phyloP scores from a whole-genome alignment of 2,888 invertebrate genomes.

The Cylindroiulus punctatus region DNA sequence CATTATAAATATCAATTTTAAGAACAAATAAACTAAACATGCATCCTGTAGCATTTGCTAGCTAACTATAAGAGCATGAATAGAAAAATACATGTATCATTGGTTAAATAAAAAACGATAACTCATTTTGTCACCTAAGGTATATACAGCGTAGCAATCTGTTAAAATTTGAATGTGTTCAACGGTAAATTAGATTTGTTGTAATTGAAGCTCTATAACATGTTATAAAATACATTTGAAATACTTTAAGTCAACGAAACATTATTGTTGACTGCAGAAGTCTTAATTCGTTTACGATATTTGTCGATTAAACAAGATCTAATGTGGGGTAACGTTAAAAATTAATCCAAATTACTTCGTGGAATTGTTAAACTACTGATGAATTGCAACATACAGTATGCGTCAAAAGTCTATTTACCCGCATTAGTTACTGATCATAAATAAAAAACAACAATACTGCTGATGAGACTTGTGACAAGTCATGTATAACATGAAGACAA shows the following conservation, averaged over 20 bases:
- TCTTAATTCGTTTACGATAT: neutral
- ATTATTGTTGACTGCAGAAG: neutral
- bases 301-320: neutral
- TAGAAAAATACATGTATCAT: slow-evolving; percentile 15
- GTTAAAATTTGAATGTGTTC: slow-evolving; percentile 1
- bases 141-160: slow-evolving; percentile 29
- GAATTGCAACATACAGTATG: neutral
- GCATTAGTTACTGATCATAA: neutral
- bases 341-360: neutral
- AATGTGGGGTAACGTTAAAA: neutral
- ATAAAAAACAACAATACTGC: neutral
- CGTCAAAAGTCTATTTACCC: neutral
- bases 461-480: neutral
- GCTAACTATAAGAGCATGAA: neutral
- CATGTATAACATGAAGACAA: neutral
- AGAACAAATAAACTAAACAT: neutral
- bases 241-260: neutral
- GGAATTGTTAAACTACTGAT: neutral
- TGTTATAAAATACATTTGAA: slow-evolving; percentile 9
- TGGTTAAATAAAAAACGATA: neutral
- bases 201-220: neutral
- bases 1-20: slow-evolving; percentile 4
- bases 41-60: neutral
- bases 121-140: neutral
- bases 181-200: slow-evolving; percentile 13